Evolutionary conservation across 2,888 invertebrate species (phyloP).

Genomic region (Syrista parreyssii): DNA sequence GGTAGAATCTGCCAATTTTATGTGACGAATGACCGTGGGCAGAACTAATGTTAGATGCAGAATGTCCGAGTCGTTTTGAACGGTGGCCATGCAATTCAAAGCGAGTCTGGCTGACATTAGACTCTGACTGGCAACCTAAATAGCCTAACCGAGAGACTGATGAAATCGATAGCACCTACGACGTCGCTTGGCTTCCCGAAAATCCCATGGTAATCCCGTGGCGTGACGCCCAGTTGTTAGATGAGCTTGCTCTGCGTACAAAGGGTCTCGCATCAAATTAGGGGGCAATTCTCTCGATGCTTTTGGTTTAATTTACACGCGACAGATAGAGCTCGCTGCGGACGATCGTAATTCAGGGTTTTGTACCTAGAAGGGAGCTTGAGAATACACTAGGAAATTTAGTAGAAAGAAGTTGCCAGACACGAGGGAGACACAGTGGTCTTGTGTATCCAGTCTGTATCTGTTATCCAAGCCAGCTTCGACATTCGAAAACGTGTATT

Average conservation of each 20-base stretch:
- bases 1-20: not conserved
- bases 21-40: not conserved
- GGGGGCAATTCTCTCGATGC: constrained; percentile 51
- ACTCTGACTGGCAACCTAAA: not conserved
- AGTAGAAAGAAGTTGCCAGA: not conserved
- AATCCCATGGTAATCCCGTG: constrained; percentile 57
- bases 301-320: constrained; percentile 29
- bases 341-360: not conserved
- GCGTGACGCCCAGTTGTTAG: constrained; percentile 58
- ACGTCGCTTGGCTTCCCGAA: constrained; percentile 37
- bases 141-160: constrained; percentile 10
- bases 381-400: not conserved
- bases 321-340: not conserved
- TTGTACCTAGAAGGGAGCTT: not conserved
- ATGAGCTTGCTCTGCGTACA: constrained; percentile 23
- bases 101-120: not conserved
- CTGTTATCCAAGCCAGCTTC: not conserved
- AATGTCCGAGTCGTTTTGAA: constrained; percentile 45
- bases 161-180: constrained; percentile 48
- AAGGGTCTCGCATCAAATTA: constrained; percentile 48
- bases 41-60: constrained; percentile 27
- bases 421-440: not conserved
- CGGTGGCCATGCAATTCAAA: constrained; percentile 42
- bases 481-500: not conserved
- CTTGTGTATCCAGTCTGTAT: not conserved